Percentiles rank a stretch among this genome's conserved stretches.
Conservation (phyloP, 2,797 vertebrate species). For the Acestrorhynchus altus region DNA sequence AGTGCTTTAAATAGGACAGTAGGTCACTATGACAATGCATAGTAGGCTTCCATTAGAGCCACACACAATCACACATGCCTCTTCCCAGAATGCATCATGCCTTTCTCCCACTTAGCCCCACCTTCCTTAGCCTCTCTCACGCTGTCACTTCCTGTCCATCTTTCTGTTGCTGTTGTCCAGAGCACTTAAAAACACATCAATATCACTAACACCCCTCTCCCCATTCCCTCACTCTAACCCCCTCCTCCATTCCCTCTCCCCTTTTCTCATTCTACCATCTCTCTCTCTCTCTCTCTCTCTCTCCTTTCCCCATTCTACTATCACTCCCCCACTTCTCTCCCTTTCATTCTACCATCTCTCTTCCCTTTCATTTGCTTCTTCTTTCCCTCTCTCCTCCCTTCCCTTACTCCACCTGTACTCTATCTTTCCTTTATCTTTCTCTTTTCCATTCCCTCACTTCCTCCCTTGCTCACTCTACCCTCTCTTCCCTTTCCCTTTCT, state of each 20-base stretch:
- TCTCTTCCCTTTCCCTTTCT: conserved; percentile 9
- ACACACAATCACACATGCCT: conserved; percentile 8
- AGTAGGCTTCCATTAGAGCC: neutral
- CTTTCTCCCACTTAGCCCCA: neutral
- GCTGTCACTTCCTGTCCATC: conserved; percentile 36
- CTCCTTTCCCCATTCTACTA: no score
- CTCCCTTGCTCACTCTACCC: neutral
- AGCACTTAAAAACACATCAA: conserved; percentile 56
- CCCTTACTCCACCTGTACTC: neutral
- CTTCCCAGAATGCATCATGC: conserved; percentile 12
- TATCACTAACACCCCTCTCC: conserved; percentile 31
- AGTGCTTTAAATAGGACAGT: conserved; percentile 1
- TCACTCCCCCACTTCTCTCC: neutral
- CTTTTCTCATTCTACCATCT: neutral
- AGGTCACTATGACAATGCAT: conserved; percentile 19
- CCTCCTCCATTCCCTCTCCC: neutral
- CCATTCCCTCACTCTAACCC: no score
- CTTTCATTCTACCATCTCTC: neutral
- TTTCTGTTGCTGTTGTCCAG: conserved; percentile 33
- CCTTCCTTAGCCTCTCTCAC: conserved; percentile 35
- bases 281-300: neutral
- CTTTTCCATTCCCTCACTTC: neutral
- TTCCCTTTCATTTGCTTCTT: neutral
- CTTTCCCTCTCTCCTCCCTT: neutral
- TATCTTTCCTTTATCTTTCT: conserved; percentile 15